A percentile compares a stretch with the other conserved stretches of the same genome.
phyloP scores from a whole-genome alignment of 2,797 vertebrate species.

The Urocyon cinereoargenteus region DNA sequence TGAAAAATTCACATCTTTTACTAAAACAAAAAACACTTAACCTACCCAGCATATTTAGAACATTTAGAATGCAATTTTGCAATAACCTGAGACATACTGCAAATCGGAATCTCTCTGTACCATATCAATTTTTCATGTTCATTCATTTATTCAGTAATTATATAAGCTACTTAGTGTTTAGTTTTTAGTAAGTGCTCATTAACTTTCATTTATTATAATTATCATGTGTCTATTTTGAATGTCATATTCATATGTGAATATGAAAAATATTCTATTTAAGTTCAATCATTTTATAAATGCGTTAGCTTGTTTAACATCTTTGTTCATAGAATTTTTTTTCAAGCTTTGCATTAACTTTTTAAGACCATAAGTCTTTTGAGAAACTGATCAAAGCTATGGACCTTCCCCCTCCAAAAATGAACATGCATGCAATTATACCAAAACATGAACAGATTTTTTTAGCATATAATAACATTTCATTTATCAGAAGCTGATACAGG shows the following conservation, averaged over 20 bases:
- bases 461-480: neutral
- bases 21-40: neutral
- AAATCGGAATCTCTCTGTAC: neutral
- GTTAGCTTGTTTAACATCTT: neutral
- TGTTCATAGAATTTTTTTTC: neutral
- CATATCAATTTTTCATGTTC: neutral
- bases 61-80: neutral
- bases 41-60: neutral
- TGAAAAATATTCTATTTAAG: slow-evolving; percentile 34
- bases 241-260: neutral
- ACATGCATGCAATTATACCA: neutral
- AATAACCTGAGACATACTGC: neutral
- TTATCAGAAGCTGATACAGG: neutral
- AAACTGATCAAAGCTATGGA: neutral
- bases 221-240: neutral
- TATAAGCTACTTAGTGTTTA: slow-evolving; percentile 3
- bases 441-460: neutral
- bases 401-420: neutral
- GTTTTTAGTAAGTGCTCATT: slow-evolving; percentile 2
- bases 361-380: neutral
- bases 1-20: neutral
- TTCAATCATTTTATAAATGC: slow-evolving; percentile 23
- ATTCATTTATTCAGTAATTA: slow-evolving; percentile 32
- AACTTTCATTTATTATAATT: neutral
- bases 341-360: slow-evolving; percentile 26